Evolutionary conservation across 37 sponge, comb jelly and placozoan genomes (phyloP).

Genomic region (Mnemiopsis leidyi): DNA sequence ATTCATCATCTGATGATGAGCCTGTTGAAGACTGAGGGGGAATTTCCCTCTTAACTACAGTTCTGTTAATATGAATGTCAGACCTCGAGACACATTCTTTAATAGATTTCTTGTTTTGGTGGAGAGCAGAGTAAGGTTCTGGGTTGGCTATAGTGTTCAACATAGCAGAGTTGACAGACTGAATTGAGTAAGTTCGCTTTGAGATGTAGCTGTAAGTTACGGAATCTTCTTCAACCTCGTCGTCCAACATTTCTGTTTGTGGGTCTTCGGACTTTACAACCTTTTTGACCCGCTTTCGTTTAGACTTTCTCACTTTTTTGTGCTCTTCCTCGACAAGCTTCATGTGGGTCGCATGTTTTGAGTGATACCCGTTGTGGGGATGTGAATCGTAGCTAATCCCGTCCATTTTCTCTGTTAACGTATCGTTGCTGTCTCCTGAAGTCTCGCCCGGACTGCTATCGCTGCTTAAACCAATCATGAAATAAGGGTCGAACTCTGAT

Average conservation of each 20-base stretch:
- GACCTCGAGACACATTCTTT: not conserved
- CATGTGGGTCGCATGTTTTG: conserved; percentile 61
- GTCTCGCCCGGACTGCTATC: not conserved
- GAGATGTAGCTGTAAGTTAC: conserved; percentile 7
- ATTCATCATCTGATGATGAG: conserved; percentile 9
- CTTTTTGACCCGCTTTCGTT: not conserved
- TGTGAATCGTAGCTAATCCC: conserved; percentile 35
- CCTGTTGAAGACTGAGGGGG: not conserved
- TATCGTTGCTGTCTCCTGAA: conserved; percentile 3
- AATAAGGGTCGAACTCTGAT: conserved; percentile 51
- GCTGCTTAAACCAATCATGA: conserved; percentile 28
- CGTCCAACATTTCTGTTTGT: not conserved
- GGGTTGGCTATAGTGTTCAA: conserved; percentile 31
- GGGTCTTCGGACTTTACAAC: not conserved
- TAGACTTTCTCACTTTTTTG: not conserved
- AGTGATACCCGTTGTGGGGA: not conserved
- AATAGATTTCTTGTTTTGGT: conserved; percentile 45
- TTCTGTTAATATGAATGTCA: not conserved
- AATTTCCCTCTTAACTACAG: conserved; percentile 12
- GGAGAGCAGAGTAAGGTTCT: conserved; percentile 54
- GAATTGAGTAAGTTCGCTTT: not conserved
- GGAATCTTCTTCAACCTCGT: conserved; percentile 28
- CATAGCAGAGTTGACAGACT: conserved; percentile 25
- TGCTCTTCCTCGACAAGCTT: conserved; percentile 38
- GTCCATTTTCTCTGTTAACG: conserved; percentile 7